Conservation (phyloP, 2,797 vertebrate genomes). For the Hafferia zeledoni region DNA sequence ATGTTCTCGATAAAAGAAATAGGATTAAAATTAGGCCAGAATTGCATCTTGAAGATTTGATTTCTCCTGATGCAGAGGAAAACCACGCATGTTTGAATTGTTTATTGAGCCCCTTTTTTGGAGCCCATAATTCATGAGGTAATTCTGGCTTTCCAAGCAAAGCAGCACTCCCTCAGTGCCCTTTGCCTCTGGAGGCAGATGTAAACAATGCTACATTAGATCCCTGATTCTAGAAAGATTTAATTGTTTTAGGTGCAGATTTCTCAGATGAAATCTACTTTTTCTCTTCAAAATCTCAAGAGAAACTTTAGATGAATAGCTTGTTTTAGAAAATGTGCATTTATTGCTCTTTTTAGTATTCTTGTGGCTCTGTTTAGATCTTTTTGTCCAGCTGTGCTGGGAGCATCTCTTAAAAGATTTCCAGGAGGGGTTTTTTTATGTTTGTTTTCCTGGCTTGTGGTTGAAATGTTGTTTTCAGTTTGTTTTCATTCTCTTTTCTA, state of each 20-base stretch:
- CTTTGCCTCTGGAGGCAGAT: not conserved
- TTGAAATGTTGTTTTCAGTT: not conserved
- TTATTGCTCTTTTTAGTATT: not conserved
- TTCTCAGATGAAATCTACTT: not conserved
- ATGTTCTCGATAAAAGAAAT: not conserved
- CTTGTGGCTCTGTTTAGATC: not conserved
- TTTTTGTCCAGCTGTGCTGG: not conserved
- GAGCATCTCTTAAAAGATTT: not conserved
- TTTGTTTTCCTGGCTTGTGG: not conserved
- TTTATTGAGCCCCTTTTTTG: not conserved
- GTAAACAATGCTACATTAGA: not conserved
- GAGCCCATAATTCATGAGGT: not conserved
- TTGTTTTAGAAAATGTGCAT: not conserved
- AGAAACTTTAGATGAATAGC: not conserved
- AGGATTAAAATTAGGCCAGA: not conserved
- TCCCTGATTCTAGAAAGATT: not conserved
- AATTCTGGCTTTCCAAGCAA: not conserved
- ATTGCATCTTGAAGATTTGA: not conserved
- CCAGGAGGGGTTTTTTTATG: rapidly evolving
- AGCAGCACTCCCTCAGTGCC: not conserved
- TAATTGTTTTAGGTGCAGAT: not conserved
- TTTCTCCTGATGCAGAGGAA: not conserved
- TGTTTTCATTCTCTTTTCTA: not conserved
- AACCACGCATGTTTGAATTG: not conserved
- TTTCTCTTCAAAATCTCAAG: not conserved